Base-by-base conservation (phyloP, 2,888 invertebrate genomes). In the Morinoia aosen region DNA sequence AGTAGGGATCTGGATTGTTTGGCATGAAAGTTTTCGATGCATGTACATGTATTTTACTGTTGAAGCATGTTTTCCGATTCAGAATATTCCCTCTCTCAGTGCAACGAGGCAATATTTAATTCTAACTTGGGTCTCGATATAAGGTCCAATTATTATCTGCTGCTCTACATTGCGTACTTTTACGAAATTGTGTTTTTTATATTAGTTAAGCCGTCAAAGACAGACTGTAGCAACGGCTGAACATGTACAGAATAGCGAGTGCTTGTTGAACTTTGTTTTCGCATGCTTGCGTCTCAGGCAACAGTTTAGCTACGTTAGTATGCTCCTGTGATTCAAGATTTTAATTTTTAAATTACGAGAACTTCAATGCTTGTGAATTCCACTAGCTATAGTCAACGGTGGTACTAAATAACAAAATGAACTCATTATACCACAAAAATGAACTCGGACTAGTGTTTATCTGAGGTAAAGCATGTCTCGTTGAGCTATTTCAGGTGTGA, bases 191-290 rank as follows among this genome's bases (percentile, higher is more conserved):
- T 48, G 40, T 10, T 90, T 90, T 90, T 40, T 48, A 48, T 90
- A 39, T 90, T 48, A 39, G 90, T 90, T 40, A 90, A 90, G 90
- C 90, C 90, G 90, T 90, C 90, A 90, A 90, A 90, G 90, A 90
- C 90, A 90, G 48, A 90, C 90, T 40, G 48, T 90, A 90, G 90
- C 39, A 90, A 40, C 90, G 90, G 90, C 90, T 90, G 90, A 48
- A 48, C 12, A 40, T 76, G 76, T 76, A 76, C 76, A 76, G 76
- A 76, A 76, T 76, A 76, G 25, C 25, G 76, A 76, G 76, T 76
- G 76, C 25, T 64, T 76, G 76, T 33, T 10, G 33, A 76, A 76
- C 76, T 76, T 76, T 76, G 76, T 76, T 76, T 61, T 61, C 12
- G 7, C 76, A 33, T 76, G 76, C 76, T 76, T 76, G 76, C 76